Evolutionary conservation across 2,797 vertebrate species (phyloP).

Genomic region (Ciconia nigra): DNA sequence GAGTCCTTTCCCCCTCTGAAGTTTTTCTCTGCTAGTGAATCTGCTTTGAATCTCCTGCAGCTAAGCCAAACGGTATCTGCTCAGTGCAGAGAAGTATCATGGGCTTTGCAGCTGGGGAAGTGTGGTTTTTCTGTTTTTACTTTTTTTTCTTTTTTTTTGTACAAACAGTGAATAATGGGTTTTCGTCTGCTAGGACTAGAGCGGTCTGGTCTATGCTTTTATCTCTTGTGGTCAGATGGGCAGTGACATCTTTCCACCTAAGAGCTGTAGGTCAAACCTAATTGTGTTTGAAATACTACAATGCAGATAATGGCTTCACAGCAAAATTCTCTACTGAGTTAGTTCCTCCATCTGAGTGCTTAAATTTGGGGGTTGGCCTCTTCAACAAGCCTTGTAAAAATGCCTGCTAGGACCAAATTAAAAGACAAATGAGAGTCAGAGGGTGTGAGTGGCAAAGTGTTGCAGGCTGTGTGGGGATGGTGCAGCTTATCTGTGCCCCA

Average conservation of each 20-base stretch:
- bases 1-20: neutral
- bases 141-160: neutral
- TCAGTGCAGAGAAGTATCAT: neutral
- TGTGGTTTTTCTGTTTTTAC: neutral
- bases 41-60: neutral
- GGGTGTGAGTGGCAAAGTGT: fast-evolving
- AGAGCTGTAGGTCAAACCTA: neutral
- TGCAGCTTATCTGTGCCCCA: neutral
- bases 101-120: neutral
- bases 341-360: neutral
- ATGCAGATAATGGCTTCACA: neutral
- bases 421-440: neutral
- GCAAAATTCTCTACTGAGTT: neutral
- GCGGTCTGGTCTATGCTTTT: neutral
- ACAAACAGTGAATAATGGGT: neutral
- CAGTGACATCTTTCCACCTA: neutral
- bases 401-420: neutral
- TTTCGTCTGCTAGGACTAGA: neutral
- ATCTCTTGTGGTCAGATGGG: neutral
- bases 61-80: neutral
- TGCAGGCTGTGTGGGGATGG: neutral
- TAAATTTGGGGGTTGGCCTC: neutral
- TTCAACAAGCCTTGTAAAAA: neutral
- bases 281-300: neutral
- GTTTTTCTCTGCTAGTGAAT: neutral